phyloP scores from a whole-genome alignment of 1,140 invertebrate species.

The Calycopis cecrops region DNA sequence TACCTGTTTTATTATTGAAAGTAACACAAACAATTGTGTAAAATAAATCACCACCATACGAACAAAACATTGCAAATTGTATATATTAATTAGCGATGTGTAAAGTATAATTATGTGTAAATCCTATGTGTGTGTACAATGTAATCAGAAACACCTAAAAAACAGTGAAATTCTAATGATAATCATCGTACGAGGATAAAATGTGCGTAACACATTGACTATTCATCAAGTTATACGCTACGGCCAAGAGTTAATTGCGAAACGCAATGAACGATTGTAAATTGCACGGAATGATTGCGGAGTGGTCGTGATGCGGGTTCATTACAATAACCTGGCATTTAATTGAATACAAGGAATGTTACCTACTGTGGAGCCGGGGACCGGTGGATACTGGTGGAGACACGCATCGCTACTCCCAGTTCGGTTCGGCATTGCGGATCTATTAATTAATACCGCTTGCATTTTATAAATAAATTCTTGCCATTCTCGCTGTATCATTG shows the following conservation, averaged over 20 bases:
- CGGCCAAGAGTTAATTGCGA: slow-evolving; percentile 59
- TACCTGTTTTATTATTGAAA: too few relatives aligned
- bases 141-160: not conserved
- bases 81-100: too few relatives aligned
- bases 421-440: too few relatives aligned
- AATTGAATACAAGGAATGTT: slow-evolving; percentile 61
- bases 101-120: too few relatives aligned
- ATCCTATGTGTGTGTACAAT: not conserved
- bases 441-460: too few relatives aligned
- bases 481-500: too few relatives aligned
- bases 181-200: slow-evolving; percentile 19
- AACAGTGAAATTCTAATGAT: slow-evolving; percentile 7
- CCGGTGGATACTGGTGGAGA: slow-evolving; percentile 20
- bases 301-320: slow-evolving; percentile 56
- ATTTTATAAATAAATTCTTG: too few relatives aligned
- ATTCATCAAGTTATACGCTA: slow-evolving; percentile 34
- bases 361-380: slow-evolving; percentile 34
- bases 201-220: slow-evolving; percentile 32
- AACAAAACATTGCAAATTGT: too few relatives aligned
- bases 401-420: slow-evolving; percentile 30
- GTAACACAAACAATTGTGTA: too few relatives aligned
- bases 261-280: slow-evolving; percentile 65
- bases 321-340: slow-evolving; percentile 66
- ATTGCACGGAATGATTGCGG: slow-evolving; percentile 62
- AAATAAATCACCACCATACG: too few relatives aligned